These are phyloP conservation scores for Rhadinocentrus ornatus DNA, from an alignment of 2,797 vertebrate species.

Conservation along the genomic window DNA sequence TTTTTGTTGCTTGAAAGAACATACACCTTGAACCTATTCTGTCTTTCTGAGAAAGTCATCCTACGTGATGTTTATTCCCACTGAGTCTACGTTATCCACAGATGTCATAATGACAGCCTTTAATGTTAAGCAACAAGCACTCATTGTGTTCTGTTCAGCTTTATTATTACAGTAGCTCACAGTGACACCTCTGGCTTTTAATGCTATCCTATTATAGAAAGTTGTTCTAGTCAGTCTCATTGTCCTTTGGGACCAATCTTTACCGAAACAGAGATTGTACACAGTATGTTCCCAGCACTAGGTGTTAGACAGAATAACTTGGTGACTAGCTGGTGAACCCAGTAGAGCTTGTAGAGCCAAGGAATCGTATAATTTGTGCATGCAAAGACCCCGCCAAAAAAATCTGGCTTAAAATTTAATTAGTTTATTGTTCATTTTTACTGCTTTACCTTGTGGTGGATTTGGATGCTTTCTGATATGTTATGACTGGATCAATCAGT, in stretches of 20 bases:
- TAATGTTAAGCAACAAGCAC: constrained; percentile 53
- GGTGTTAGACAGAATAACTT: not conserved
- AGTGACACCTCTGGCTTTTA: not conserved
- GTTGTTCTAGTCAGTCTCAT: not conserved
- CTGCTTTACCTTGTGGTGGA: not conserved
- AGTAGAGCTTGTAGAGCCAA: not conserved
- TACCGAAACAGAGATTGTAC: not conserved
- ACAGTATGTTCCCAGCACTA: not conserved
- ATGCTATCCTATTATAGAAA: not conserved
- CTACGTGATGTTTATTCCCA: constrained; percentile 69
- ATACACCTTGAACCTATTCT: not conserved
- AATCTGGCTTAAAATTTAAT: not conserved
- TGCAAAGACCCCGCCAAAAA: too few relatives aligned
- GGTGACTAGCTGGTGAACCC: not conserved
- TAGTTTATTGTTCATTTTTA: not conserved
- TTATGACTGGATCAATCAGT: not conserved
- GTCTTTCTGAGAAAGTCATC: constrained; percentile 37
- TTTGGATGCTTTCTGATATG: not conserved
- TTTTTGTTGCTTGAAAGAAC: not conserved
- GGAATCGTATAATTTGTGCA: not conserved
- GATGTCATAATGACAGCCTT: constrained; percentile 60
- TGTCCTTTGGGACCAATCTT: not conserved
- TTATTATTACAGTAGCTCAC: not conserved
- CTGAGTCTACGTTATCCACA: constrained; percentile 55
- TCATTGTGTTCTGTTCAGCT: constrained; percentile 48